Base-by-base conservation (phyloP, 2,888 invertebrate species). In the Julus scanicus region DNA sequence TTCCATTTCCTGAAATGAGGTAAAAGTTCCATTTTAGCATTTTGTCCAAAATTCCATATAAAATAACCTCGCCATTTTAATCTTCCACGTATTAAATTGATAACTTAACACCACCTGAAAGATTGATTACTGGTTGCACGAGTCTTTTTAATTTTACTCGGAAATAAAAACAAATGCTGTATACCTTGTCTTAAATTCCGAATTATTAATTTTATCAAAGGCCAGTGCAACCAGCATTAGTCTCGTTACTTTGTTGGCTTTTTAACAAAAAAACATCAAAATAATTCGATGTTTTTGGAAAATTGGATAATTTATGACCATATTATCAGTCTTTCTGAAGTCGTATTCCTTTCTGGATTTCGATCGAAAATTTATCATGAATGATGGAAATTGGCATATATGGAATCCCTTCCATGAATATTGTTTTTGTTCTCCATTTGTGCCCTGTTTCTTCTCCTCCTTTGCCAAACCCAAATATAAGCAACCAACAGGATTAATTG, bases 401-500 rank as follows among this genome's bases (percentile, higher is more conserved):
- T 40, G 2, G 86, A 53, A 8, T 86, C 86, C n/a, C 48, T 86
- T 5, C 49, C 57, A 17, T 86, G 86, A 57, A 57, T 9, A 29
- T 40, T 86, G 37, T n/a, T 86, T 40, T 63, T 53, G 57, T 15
- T 57, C 8, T 40, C 53, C n/a, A 40, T 17, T 39, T 57, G 86
- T 29, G 9, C 20, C 39, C 39, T 37, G 11, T 86, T 86, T 57
- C 53, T 86, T 88, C 91, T 91, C 89, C 91, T 91, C 91, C 96
- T 94, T 92, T 97, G 96, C 95, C 96, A 96, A 92, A 97, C 94
- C 93, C 96, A 96, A 90, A 97, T 96, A 96, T 97, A 97, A 90
- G 95, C 96, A 86, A 96, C 96, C 90, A 97, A 95, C 89, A 97
- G 95, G 91, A 96, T 95, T 92, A 97, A 94, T 93, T 97, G 97